Percentiles rank a stretch among this genome's conserved stretches.
Evolutionary conservation across 2,113 vertebrate genomes (phyloP).

Genomic region (Semnornis frantzii): DNA sequence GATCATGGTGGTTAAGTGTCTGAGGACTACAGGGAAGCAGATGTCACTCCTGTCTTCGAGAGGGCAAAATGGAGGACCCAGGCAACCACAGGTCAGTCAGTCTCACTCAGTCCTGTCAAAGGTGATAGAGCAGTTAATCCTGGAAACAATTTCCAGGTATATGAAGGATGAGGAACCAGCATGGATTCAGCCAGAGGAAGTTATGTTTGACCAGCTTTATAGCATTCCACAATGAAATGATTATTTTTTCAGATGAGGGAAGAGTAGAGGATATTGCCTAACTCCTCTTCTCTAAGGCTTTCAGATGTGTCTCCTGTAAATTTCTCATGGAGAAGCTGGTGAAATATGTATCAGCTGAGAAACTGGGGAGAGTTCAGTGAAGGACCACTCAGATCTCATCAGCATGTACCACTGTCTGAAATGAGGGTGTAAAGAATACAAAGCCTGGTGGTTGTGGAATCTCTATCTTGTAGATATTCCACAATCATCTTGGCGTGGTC

Average conservation of each 20-base stretch:
- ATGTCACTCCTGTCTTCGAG: too few relatives aligned
- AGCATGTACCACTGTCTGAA: neutral
- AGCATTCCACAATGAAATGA: neutral
- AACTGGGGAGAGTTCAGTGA: neutral
- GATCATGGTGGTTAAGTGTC: too few relatives aligned
- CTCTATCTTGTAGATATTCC: neutral
- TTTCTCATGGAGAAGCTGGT: neutral
- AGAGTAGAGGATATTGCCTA: neutral
- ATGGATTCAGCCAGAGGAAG: too few relatives aligned
- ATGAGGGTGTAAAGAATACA: neutral
- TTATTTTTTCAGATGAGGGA: neutral
- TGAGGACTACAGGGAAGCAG: too few relatives aligned
- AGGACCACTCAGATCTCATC: neutral
- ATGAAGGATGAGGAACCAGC: too few relatives aligned
- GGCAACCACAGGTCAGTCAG: too few relatives aligned
- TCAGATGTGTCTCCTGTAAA: neutral
- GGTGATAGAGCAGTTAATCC: too few relatives aligned
- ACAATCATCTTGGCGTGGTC: neutral
- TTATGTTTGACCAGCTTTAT: too few relatives aligned
- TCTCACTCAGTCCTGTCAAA: too few relatives aligned
- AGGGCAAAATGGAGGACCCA: too few relatives aligned
- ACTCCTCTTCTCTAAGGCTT: neutral
- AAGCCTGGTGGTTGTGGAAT: neutral
- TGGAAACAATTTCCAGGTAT: too few relatives aligned
- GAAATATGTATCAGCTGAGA: neutral